Evolutionary conservation across 2,797 vertebrate genomes (phyloP), one percentile per base, ranked within the genome.

Genomic region (Oryzias dopingdopingensis): DNA sequence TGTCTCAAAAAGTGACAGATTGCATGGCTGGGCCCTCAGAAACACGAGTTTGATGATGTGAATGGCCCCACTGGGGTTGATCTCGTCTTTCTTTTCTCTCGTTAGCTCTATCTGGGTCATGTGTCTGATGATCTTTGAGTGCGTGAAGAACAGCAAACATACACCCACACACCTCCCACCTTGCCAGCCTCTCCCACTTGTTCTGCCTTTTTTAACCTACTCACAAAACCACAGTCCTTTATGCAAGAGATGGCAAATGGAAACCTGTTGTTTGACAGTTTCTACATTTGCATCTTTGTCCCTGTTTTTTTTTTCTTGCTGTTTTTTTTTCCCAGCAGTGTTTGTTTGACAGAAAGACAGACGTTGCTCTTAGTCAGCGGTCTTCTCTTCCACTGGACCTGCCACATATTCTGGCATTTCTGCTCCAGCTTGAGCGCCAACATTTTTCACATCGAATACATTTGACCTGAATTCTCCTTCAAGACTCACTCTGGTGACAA

Each of bases 1-100:
- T 37, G 52, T 79, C 73, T 42, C 51, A 56, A 37, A 37, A 59
- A 61, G 69, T 67, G 65, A 81, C 79, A 76, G 73, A 84, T 55
- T 41, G n/a, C 62, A 55, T 15, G 56, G 24, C 2, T 49, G 37
- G 23, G 47, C 56, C 42, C 13, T 0, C 23, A 59, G 56, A 59
- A 57, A 24, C 61, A 65, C 59, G 54, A 67, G 59, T 43, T 47
- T 67, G 65, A 66, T 70, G 55, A 55, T 62, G 49, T 57, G 42
- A 67, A 59, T 42, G 4, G 14, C 59, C 73, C 71, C 68, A 44
- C 63, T 54, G 59, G 74, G 65, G 24, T 40, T 49, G 52, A 79
- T 43, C 63, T 45, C 58, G 46, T 20, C 54, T 62, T 68, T 82
- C 65, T 37, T 49, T 54, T 72, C 81, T 85, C 32, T 70, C 63